These are phyloP conservation scores for Mus spicilegus DNA, from an alignment of 2,113 vertebrate species.

Conservation along the genomic window DNA sequence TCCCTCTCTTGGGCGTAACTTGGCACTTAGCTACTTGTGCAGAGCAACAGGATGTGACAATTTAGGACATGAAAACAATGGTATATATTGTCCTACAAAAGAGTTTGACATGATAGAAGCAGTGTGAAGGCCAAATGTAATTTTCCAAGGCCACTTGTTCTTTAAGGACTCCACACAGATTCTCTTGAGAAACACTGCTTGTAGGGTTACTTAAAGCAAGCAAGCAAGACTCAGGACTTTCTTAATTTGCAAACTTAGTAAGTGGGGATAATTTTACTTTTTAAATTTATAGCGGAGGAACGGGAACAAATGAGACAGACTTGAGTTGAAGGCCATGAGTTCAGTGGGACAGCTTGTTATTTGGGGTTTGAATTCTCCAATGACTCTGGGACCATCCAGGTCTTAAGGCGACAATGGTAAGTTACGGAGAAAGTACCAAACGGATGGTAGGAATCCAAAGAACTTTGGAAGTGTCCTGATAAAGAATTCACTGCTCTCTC, in stretches of 20 bases:
- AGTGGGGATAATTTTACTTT: neutral
- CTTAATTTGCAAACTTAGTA: constrained; percentile 29
- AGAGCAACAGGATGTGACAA: constrained; percentile 81
- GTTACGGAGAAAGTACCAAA: neutral
- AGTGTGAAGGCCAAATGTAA: constrained; percentile 58
- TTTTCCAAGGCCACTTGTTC: constrained; percentile 58
- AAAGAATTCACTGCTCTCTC: neutral
- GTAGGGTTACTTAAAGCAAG: constrained; percentile 48
- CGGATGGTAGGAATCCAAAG: neutral
- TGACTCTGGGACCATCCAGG: constrained; percentile 16
- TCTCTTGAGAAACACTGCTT: constrained; percentile 30
- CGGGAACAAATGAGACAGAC: neutral
- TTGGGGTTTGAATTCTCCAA: neutral
- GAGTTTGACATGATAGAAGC: constrained; percentile 69
- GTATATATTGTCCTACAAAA: constrained; percentile 74
- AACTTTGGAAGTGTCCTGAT: neutral
- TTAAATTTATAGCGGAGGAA: constrained; percentile 26
- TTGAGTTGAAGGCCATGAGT: neutral
- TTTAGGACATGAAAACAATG: constrained; percentile 78
- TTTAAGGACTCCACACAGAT: constrained; percentile 22
- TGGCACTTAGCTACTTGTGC: constrained; percentile 65
- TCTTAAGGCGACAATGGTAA: neutral
- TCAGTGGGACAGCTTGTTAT: neutral
- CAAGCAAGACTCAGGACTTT: neutral
- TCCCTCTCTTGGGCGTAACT: constrained; percentile 68